A percentile compares a stretch with the other conserved stretches of the same genome.
phyloP scores from a whole-genome alignment of 2,113 vertebrate species.

The Poecile atricapillus region DNA sequence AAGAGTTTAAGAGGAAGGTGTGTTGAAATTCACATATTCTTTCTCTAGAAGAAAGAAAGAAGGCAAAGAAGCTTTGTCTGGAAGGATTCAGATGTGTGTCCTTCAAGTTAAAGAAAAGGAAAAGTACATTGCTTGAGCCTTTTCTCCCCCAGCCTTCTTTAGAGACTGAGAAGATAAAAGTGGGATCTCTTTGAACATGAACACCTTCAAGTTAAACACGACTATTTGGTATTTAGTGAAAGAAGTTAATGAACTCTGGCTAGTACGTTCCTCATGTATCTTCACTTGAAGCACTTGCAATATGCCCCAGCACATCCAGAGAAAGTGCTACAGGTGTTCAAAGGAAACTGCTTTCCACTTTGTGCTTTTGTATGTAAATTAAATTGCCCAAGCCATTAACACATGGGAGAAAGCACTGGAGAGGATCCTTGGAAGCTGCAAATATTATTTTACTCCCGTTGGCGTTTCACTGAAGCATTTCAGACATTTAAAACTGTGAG shows the following conservation, averaged over 20 bases:
- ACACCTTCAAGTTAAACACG: neutral
- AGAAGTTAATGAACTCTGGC: neutral
- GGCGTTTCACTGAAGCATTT: neutral
- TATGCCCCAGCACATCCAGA: neutral
- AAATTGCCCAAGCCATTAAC: neutral
- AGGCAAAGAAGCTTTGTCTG: neutral
- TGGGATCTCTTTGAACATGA: neutral
- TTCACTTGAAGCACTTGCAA: neutral
- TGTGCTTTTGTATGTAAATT: neutral
- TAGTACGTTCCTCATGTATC: neutral
- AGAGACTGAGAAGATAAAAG: constrained; percentile 25
- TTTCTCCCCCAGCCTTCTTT: neutral
- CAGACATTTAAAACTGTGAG: neutral
- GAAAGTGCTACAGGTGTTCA: neutral
- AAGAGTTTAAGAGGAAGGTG: neutral
- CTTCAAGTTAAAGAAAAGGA: neutral
- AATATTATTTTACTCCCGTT: neutral
- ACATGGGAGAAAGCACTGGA: neutral
- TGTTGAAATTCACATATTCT: neutral
- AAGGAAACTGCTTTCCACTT: neutral
- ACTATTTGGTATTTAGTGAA: neutral
- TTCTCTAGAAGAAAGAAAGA: neutral
- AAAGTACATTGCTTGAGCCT: neutral
- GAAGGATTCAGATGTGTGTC: neutral
- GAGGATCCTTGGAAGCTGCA: neutral